phyloP scores from a whole-genome alignment of 2,888 invertebrate species.

The Nephrocerus scutellatus region DNA sequence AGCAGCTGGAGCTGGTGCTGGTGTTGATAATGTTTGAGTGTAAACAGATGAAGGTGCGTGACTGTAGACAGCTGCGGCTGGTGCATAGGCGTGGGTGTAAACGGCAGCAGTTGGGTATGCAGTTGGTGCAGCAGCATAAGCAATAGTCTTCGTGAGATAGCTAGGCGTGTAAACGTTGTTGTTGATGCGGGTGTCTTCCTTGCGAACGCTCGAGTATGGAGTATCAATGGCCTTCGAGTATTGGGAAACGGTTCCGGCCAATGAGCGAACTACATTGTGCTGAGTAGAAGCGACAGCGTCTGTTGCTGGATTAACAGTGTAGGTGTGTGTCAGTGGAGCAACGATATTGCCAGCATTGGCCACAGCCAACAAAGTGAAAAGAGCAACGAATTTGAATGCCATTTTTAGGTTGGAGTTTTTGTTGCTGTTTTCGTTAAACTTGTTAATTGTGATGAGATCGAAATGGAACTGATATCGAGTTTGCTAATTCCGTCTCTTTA shows the following conservation, averaged over 20 bases:
- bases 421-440: constrained; percentile 15
- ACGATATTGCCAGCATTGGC: constrained; percentile 56
- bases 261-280: constrained; percentile 52
- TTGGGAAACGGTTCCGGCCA: constrained; percentile 51
- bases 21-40: constrained; percentile 13
- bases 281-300: constrained; percentile 48
- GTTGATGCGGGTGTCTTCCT: constrained; percentile 54
- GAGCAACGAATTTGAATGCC: constrained; percentile 50
- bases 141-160: constrained; percentile 39
- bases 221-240: constrained; percentile 54
- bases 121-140: constrained; percentile 34
- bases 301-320: constrained; percentile 34
- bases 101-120: constrained; percentile 26
- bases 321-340: constrained; percentile 33
- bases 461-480: constrained; percentile 29
- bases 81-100: constrained; percentile 22
- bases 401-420: constrained; percentile 28
- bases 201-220: constrained; percentile 54
- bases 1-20: constrained; percentile 28
- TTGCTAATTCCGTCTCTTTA: no score
- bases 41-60: constrained; percentile 18
- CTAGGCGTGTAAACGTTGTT: constrained; percentile 52
- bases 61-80: constrained; percentile 28
- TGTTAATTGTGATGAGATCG: constrained; percentile 13
- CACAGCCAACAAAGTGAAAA: constrained; percentile 55